Base-by-base conservation (phyloP, 2,888 invertebrate species). In the Pristionchus japonicus region DNA sequence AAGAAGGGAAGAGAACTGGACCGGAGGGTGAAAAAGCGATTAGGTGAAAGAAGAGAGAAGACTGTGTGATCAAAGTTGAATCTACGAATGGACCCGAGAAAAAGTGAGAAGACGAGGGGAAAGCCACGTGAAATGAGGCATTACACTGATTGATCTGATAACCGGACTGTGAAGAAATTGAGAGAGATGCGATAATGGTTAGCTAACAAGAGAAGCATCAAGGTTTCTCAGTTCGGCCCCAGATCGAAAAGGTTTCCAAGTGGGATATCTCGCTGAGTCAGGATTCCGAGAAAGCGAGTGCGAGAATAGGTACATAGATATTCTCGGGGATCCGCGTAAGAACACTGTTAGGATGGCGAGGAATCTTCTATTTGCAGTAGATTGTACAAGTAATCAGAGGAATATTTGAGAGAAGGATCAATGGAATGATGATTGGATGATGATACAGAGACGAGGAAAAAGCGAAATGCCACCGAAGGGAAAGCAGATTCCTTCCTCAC, bases 11-110 rank as follows among this genome's bases (percentile, higher is more conserved):
- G 27, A n/a, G 43, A 77, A 77, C 77, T 77, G 77, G 77, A 77
- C 77, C 77, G 77, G 77, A 40, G 77, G 77, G 77, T 77, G 77
- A 77, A 77, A 77, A 77, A 77, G 77, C 77, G 43, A 77, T 77
- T 77, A 77, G 77, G 77, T 77, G 77, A 74, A 11, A 40, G 27
- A 70, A 40, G n/a, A n/a, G 43, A n/a, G 43, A 74, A 13, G 15
- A 47, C 77, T 43, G 70, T 74, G 70, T 31, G 70, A 74, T 57
- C n/a, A 57, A 57, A 57, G 57, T 57, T 57, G 57, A 64, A 64
- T 74, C 70, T 74, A 2, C 34, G 17, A 67, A 34, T 77, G 43
- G 43, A 43, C 77, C 27, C 40, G 17, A 40, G 23, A 77, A 77
- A 77, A 47, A 77, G 43, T 23, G 70, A 74, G 40, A 74, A 74